These are phyloP conservation scores for Microtus montanus DNA, from an alignment of 2,113 vertebrate species.

Conservation along the genomic window DNA sequence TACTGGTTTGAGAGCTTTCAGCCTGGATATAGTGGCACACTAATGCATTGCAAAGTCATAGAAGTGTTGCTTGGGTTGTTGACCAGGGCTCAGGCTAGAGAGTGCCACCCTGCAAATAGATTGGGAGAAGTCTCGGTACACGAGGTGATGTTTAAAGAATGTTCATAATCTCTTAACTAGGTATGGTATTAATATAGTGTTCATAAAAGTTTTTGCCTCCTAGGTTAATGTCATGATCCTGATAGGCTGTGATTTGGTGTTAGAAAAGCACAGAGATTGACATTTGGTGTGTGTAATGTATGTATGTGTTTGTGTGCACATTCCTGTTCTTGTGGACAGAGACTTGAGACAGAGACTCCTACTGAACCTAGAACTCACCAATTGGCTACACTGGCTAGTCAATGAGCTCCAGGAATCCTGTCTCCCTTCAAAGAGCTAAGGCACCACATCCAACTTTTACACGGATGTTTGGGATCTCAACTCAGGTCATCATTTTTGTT, in stretches of 20 bases:
- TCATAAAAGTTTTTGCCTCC: neutral
- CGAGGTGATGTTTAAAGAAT: neutral
- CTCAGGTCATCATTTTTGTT: too few species aligned
- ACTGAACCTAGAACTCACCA: neutral
- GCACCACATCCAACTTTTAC: neutral
- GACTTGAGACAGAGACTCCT: neutral
- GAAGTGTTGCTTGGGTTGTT: rapidly evolving
- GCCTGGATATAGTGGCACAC: neutral
- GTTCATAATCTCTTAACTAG: neutral
- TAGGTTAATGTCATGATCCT: constrained; percentile 2
- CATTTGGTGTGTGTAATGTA: neutral
- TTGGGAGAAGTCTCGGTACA: neutral
- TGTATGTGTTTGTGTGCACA: neutral
- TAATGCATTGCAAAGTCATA: neutral
- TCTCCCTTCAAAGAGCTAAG: neutral
- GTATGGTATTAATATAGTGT: neutral
- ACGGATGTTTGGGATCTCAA: too few species aligned
- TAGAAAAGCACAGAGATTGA: neutral
- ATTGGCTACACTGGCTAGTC: neutral
- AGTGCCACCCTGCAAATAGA: neutral
- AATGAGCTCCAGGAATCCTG: too few species aligned
- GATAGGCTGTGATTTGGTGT: neutral
- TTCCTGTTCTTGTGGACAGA: neutral
- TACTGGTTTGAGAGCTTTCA: neutral
- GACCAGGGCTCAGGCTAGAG: neutral